Base-by-base conservation (phyloP, 2,113 vertebrate genomes). In the Larimichthys polyactis region DNA sequence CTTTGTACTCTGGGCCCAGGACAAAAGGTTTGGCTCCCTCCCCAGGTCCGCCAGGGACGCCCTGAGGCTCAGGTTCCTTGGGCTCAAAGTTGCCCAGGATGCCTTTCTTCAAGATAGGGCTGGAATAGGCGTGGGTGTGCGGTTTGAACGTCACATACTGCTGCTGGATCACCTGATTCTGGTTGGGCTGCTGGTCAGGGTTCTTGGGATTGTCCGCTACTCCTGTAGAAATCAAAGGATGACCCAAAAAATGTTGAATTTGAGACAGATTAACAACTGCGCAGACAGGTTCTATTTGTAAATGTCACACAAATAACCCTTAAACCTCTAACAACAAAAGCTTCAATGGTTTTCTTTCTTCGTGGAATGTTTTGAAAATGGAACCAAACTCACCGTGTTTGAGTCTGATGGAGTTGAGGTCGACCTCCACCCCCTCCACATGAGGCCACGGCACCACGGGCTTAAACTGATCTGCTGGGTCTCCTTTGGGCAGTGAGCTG, bases 381-480 rank as follows among this genome's bases (percentile, higher is more conserved):
- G 0, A 60, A 32, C 20, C 1, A 67, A 2, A 40, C 20, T 96
- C 74, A 94, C 93, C 90, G 27, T 90, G 51, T 81, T 92, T 88
- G 36, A 85, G 96, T 90, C 97, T 92, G 93, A 99, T 97, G 68
- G 97, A 96, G 90, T 98, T 96, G 71, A 99, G 96, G 93, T 99
- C 97, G 29, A 99, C 98, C 95, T 99, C 98, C 68, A 99, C 94
- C 44, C 98, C 98, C 95, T 99, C 98, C 44, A 99, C 98, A 16
- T 96, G 98, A 93, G 98, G 98, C 98, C 98, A 99, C 11, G 97
- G 98, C 78, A 99, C 95, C 86, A 99, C 97, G 2, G 98, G 97
- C 89, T 97, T 97, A 91, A 98, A 97, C 87, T 94, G 96, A 86
- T 96, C 95, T 75, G 4, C 91, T 58, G 65, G 60, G 48, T 91